Evolutionary conservation across 2,797 vertebrate species (phyloP).

Genomic region (Poeciliopsis infans): DNA sequence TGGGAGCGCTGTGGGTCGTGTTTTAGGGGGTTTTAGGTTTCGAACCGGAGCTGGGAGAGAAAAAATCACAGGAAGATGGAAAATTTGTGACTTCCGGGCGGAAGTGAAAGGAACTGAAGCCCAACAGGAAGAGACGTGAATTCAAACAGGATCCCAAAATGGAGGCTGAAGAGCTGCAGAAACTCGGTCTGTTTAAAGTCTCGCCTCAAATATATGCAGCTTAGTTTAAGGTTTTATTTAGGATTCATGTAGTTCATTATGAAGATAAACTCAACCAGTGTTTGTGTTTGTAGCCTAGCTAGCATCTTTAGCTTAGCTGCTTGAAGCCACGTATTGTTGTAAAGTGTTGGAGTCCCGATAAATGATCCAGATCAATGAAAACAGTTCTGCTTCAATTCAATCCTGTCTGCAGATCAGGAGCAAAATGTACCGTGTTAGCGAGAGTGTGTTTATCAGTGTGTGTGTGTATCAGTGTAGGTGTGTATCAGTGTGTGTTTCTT

Average conservation of each 20-base stretch:
- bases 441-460: too few relatives aligned
- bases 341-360: too few relatives aligned
- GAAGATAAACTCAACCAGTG: neutral
- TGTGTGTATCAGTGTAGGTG: too few relatives aligned
- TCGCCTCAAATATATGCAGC: neutral
- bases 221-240: neutral
- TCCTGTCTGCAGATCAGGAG: too few relatives aligned
- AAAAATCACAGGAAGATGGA: neutral
- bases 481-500: too few relatives aligned
- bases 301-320: neutral
- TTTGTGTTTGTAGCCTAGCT: neutral
- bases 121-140: neutral
- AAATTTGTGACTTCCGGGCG: neutral
- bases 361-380: too few relatives aligned
- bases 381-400: too few relatives aligned
- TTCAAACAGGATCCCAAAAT: neutral
- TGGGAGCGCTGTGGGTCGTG: neutral
- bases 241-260: neutral
- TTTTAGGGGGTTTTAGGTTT: neutral
- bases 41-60: neutral
- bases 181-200: neutral
- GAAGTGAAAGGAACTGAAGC: neutral
- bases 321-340: too few relatives aligned
- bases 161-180: neutral
- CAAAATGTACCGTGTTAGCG: too few relatives aligned